phyloP scores from a whole-genome alignment of 2,888 invertebrate species.

The Mantis religiosa region DNA sequence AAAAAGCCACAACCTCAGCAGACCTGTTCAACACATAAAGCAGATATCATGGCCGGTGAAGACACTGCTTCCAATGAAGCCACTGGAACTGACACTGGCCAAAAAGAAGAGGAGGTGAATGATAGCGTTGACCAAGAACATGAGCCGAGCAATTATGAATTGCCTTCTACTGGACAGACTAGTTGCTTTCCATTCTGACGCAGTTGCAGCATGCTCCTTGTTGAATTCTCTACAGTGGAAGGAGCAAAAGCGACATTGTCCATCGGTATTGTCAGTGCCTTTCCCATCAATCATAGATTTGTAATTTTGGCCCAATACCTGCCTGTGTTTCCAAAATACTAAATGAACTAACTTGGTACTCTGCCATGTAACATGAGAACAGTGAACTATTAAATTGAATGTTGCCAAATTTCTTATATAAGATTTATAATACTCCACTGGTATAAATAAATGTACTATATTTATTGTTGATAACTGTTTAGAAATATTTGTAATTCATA shows the following conservation, averaged over 20 bases:
- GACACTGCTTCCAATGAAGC: neutral
- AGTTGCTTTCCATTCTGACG: conserved; percentile 20
- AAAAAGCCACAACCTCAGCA: neutral
- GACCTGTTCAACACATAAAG: neutral
- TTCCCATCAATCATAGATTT: conserved; percentile 8
- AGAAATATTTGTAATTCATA: neutral
- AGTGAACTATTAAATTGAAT: neutral
- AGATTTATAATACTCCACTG: neutral
- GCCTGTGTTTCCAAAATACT: conserved; percentile 7
- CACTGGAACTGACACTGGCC: neutral
- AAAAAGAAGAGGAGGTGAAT: neutral
- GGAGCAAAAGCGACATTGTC: neutral
- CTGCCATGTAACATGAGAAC: neutral
- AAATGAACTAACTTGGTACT: neutral
- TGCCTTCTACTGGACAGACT: conserved; percentile 12
- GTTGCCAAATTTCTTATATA: neutral
- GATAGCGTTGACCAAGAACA: neutral
- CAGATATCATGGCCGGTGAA: neutral
- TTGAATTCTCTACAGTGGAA: neutral
- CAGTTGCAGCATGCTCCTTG: neutral
- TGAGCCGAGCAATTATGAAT: neutral
- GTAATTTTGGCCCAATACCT: neutral
- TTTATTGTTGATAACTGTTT: neutral
- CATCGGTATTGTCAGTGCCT: conserved; percentile 24
- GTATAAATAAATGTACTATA: neutral